Conservation (phyloP, 2,113 vertebrate species). For the Cyanoramphus novaezelandiae region DNA sequence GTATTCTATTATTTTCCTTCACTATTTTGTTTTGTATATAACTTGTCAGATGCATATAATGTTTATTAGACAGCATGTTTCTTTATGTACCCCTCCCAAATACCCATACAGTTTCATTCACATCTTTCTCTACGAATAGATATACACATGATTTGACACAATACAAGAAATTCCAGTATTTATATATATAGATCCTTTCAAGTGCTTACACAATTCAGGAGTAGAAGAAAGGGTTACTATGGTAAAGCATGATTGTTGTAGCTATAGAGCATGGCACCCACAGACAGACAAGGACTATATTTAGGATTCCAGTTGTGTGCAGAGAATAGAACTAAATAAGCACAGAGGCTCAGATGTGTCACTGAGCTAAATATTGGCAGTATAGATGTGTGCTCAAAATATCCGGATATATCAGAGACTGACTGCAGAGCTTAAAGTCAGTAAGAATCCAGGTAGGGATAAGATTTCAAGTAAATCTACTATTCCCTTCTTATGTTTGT, state of each 20-base stretch:
- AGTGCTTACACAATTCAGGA: not conserved
- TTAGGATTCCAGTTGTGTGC: conserved; percentile 51
- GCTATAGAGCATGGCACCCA: conserved; percentile 38
- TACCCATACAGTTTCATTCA: not conserved
- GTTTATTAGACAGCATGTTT: not conserved
- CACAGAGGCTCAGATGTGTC: conserved; percentile 20
- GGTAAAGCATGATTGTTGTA: conserved; percentile 23
- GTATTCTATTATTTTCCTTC: not conserved
- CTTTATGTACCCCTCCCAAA: not conserved
- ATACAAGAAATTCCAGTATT: not conserved
- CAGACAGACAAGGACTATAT: conserved; percentile 57
- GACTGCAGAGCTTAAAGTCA: conserved; percentile 33
- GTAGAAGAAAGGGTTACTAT: conserved; percentile 39
- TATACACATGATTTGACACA: not conserved
- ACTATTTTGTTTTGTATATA: not conserved
- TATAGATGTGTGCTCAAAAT: conserved; percentile 55
- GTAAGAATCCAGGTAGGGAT: not conserved
- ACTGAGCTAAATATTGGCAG: conserved; percentile 58
- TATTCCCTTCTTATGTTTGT: not conserved
- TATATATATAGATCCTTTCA: not conserved
- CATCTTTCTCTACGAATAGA: not conserved
- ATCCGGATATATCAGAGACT: conserved; percentile 27
- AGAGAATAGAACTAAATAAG: conserved; percentile 45
- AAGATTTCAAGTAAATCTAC: not conserved
- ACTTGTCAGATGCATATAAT: not conserved